Evolutionary conservation across 2,797 vertebrate species (phyloP).

Genomic region (Takifugu rubripes): DNA sequence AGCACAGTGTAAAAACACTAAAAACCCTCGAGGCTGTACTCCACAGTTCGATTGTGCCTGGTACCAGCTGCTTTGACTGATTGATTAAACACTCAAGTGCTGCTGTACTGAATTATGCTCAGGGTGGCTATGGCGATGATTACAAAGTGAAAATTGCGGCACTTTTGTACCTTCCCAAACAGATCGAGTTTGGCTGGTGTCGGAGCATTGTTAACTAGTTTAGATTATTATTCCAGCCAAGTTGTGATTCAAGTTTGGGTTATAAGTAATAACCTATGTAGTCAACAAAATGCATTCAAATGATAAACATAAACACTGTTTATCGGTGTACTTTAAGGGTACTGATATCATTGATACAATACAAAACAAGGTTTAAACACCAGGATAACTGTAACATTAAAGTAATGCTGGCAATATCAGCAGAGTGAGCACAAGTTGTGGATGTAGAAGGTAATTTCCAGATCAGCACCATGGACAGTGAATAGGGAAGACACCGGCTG

Average conservation of each 20-base stretch:
- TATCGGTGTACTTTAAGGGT: not conserved
- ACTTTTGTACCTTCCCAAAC: not conserved
- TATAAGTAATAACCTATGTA: not conserved
- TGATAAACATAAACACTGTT: not conserved
- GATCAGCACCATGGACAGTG: slow-evolving; percentile 53
- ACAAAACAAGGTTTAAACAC: too few species aligned
- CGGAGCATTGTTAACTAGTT: too few species aligned
- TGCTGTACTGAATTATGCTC: not conserved
- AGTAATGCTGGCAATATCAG: too few species aligned
- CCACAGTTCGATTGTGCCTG: not conserved
- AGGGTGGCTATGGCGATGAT: not conserved
- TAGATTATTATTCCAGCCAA: not conserved
- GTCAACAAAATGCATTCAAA: not conserved
- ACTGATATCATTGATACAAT: not conserved
- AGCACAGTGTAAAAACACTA: slow-evolving; percentile 8
- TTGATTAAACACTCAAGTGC: slow-evolving; percentile 6
- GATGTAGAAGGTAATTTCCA: slow-evolving; percentile 8
- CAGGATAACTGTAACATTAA: too few species aligned
- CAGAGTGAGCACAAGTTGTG: too few species aligned
- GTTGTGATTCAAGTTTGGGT: not conserved
- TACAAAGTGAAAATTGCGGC: not conserved
- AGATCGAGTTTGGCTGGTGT: too few species aligned
- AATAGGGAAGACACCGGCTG: too few species aligned
- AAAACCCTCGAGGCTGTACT: not conserved
- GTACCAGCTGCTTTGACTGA: slow-evolving; percentile 9